Evolutionary conservation across 92 coral and sea anemone species (phyloP).

Genomic region (Anthopleura xanthogrammica): DNA sequence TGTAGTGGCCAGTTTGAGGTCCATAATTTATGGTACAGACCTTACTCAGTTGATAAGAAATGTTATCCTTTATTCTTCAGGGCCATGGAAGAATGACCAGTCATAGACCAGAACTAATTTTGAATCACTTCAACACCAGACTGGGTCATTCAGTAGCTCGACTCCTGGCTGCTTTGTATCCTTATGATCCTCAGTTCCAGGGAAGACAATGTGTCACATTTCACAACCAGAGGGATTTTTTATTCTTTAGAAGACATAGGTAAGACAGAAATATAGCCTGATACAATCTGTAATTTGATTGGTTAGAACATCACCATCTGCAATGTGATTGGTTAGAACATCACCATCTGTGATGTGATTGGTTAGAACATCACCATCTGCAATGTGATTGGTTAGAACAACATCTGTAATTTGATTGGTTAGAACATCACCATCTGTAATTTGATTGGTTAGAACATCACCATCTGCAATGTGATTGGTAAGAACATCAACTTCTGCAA

Average conservation of each 20-base stretch:
- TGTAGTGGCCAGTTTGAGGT: no score
- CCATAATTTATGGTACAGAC: neutral
- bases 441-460: no score
- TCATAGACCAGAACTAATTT: slow-evolving; percentile 85
- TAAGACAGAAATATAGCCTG: slow-evolving; percentile 2
- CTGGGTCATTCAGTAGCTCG: slow-evolving; percentile 92
- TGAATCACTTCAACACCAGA: slow-evolving; percentile 88
- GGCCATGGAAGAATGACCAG: slow-evolving; percentile 90
- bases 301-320: neutral
- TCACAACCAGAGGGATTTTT: slow-evolving; percentile 93
- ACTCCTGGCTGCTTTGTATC: slow-evolving; percentile 81
- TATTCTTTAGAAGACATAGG: slow-evolving; percentile 96
- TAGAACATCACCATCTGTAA: no score
- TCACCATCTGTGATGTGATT: no score
- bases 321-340: no score
- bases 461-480: no score
- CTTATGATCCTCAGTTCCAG: slow-evolving; percentile 92
- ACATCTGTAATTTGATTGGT: no score
- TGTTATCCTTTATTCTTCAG: slow-evolving; percentile 31
- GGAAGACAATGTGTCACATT: slow-evolving; percentile 97
- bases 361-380: no score
- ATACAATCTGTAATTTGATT: neutral
- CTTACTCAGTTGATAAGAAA: neutral
- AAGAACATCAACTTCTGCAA: no score
- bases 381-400: no score